phyloP scores from a whole-genome alignment of 2,113 vertebrate species.

The Cichladusa arquata region DNA sequence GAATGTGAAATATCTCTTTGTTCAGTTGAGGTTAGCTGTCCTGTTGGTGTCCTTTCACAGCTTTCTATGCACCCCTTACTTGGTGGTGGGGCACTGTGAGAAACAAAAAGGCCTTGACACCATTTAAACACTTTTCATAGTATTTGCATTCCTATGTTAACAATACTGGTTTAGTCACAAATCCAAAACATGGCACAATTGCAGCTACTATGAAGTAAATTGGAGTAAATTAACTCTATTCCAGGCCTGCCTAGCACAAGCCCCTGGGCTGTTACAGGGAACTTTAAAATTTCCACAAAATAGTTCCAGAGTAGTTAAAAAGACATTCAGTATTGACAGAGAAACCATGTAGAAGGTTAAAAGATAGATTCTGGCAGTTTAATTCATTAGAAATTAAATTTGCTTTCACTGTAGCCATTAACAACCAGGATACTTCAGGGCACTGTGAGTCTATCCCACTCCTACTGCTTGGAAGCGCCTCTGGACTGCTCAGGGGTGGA shows the following conservation, averaged over 20 bases:
- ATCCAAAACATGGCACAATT: not conserved
- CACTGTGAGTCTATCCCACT: not conserved
- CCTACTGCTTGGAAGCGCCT: not conserved
- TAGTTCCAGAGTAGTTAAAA: not conserved
- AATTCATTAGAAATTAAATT: not conserved
- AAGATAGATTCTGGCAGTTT: not conserved
- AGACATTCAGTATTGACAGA: not conserved
- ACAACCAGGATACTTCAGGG: not conserved
- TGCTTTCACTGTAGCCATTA: not conserved
- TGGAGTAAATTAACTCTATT: not conserved
- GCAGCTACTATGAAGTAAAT: not conserved
- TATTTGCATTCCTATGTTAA: not conserved
- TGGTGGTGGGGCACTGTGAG: rapidly evolving
- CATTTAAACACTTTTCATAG: not conserved
- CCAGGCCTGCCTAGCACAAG: not conserved
- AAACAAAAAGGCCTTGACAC: not conserved
- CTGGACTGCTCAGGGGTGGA: not conserved
- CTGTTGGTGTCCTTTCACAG: rapidly evolving
- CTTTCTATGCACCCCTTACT: not conserved
- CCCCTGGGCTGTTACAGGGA: not conserved
- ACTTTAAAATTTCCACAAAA: not conserved
- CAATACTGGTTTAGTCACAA: not conserved
- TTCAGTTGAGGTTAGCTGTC: not conserved
- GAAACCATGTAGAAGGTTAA: not conserved
- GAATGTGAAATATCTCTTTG: not conserved